A percentile compares a stretch with the other conserved stretches of the same genome.
These are phyloP conservation scores for Pseudocheirus occidentalis DNA, from an alignment of 2,797 vertebrate species.

Conservation along the genomic window DNA sequence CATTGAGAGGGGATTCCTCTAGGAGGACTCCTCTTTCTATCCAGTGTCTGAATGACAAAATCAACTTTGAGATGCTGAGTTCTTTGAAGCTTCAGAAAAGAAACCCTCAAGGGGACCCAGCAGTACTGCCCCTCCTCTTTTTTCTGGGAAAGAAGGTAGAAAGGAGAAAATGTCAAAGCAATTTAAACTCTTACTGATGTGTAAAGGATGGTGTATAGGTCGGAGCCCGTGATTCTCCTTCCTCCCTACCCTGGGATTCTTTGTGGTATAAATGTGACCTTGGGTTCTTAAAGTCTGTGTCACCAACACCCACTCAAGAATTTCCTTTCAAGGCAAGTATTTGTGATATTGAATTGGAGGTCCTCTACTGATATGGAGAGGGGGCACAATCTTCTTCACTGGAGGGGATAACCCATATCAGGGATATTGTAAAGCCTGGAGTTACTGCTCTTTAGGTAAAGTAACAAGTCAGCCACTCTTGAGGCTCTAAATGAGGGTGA, in stretches of 20 bases:
- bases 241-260: neutral
- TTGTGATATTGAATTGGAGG: neutral
- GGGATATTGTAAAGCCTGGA: neutral
- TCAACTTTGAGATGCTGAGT: constrained; percentile 63
- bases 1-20: neutral
- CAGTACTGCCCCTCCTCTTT: neutral
- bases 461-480: neutral
- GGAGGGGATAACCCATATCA: neutral
- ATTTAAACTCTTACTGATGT: constrained; percentile 50
- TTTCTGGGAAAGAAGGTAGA: constrained; percentile 43
- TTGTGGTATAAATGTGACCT: neutral
- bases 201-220: constrained; percentile 63
- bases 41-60: constrained; percentile 64
- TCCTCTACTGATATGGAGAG: neutral
- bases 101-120: constrained; percentile 44
- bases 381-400: neutral
- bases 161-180: constrained; percentile 54
- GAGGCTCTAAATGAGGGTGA: constrained; percentile 24
- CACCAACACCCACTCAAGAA: neutral
- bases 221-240: constrained; percentile 9
- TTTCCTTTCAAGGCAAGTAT: neutral
- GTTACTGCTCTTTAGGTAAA: constrained; percentile 18
- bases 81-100: constrained; percentile 66
- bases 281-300: neutral
- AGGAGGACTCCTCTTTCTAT: constrained; percentile 58